These are phyloP conservation scores for Drosophila aldrichi DNA, from an alignment of 2,888 invertebrate species.

Conservation along the genomic window DNA sequence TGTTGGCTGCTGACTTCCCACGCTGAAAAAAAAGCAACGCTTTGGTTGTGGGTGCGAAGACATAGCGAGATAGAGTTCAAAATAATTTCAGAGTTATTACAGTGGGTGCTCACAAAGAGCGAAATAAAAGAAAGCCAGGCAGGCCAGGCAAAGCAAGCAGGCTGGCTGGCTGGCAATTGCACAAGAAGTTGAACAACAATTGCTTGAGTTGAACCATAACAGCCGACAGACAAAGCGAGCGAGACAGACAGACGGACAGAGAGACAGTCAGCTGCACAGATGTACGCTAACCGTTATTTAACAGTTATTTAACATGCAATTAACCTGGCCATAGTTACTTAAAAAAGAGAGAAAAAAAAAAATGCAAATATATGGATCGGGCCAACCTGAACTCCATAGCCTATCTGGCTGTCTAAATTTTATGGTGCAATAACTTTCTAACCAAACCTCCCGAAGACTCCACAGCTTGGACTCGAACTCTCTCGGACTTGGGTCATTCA, in stretches of 20 bases:
- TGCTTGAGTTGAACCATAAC: slow-evolving; percentile 59
- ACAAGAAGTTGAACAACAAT: slow-evolving; percentile 64
- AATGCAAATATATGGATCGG: slow-evolving; percentile 56
- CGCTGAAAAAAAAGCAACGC: slow-evolving; percentile 33
- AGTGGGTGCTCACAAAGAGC: slow-evolving; percentile 51
- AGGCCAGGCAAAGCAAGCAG: not conserved
- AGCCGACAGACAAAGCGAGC: slow-evolving; percentile 14
- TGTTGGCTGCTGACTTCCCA: slow-evolving; percentile 46
- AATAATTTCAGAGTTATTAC: slow-evolving; percentile 75
- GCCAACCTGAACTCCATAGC: slow-evolving; percentile 16
- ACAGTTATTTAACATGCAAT: slow-evolving; percentile 81
- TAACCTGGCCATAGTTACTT: slow-evolving; percentile 60
- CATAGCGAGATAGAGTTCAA: slow-evolving; percentile 65
- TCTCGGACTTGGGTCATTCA: slow-evolving; percentile 67
- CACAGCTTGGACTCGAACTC: slow-evolving; percentile 7
- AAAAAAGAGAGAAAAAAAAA: slow-evolving; percentile 39
- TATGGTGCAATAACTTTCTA: slow-evolving; percentile 80
- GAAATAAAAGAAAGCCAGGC: slow-evolving; percentile 26
- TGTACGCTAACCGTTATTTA: slow-evolving; percentile 69
- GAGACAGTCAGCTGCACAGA: slow-evolving; percentile 46
- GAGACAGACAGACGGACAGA: not conserved
- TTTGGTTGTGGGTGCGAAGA: slow-evolving; percentile 62
- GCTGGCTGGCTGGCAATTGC: slow-evolving; percentile 52
- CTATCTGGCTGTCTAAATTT: slow-evolving; percentile 35
- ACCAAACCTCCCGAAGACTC: slow-evolving; percentile 28